Percentiles rank a stretch among this genome's conserved stretches.
phyloP scores from a whole-genome alignment of 1,140 invertebrate genomes.

The Chrysomallon squamiferum region DNA sequence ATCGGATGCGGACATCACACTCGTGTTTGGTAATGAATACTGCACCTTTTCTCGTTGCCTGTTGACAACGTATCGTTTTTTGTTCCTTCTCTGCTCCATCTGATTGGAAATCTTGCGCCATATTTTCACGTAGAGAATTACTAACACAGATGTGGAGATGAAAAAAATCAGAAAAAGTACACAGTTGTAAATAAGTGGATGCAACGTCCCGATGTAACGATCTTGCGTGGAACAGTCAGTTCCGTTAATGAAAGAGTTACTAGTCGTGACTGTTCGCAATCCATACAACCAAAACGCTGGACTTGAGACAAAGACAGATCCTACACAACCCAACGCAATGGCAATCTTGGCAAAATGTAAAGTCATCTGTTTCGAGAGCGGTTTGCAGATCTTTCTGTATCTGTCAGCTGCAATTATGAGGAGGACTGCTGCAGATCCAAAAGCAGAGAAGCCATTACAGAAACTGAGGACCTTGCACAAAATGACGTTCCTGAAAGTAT shows the following conservation, averaged over 20 bases:
- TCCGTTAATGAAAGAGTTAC: neutral
- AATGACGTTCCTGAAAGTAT: neutral
- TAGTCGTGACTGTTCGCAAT: neutral
- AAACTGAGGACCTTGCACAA: conserved; percentile 4
- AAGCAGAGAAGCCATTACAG: neutral
- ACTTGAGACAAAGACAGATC: neutral
- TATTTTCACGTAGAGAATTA: neutral
- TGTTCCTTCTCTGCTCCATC: neutral
- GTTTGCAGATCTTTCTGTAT: conserved; percentile 12
- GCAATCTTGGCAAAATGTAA: conserved; percentile 3
- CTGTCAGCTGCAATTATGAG: conserved; percentile 8
- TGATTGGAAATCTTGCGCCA: neutral
- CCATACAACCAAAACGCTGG: neutral
- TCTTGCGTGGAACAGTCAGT: neutral
- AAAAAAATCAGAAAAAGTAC: neutral
- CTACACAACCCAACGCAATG: neutral
- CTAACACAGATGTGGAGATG: neutral
- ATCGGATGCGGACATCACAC: too few relatives aligned
- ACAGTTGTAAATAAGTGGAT: neutral
- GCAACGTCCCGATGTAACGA: neutral
- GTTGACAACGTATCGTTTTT: too few relatives aligned
- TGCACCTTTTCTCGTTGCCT: too few relatives aligned
- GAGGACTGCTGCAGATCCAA: neutral
- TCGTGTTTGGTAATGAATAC: too few relatives aligned
- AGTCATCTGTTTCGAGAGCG: neutral